Base-by-base conservation (phyloP, 2,797 vertebrate genomes). In the Malacoraja senta region DNA sequence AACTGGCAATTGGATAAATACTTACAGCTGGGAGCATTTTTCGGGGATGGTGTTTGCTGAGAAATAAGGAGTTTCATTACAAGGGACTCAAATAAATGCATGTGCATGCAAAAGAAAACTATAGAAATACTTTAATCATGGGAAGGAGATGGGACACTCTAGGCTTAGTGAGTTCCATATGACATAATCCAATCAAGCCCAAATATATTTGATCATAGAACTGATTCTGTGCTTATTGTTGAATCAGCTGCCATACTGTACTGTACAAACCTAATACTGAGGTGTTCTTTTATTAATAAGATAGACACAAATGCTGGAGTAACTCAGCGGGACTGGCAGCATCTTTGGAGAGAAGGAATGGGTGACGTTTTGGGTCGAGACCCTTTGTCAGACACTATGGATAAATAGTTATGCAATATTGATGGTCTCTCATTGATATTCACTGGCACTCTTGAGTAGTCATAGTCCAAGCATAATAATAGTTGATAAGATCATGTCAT, bases 11-110 rank as follows among this genome's bases (percentile, higher is more conserved):
- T 96, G 95, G 95, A 95, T 96, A 96, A 96, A 96, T 94, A 94
- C 94, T 96, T 96, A 97, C 96, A 96, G 94, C 95, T 96, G 96
- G 95, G 94, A 95, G 71, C 94, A 94, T 94, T 96, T 97, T 95
- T 93, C 94, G 95, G 95, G 95, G 96, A 95, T 94, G 94, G 95
- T 95, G 94, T 94, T 94, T 95, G 95, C 95, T 94, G 95, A 96
- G 93, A 94, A 94, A 93, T n/a, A 86, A 74, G 12, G 17, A 71
- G 68, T 74, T 74, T 74, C 21, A 26, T 74, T 91, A 44, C 26
- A 74, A 15, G 53, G 68, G 71, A 74, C 38, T 38, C 68, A 53
- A 91, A 74, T 91, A 91, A 44, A 44, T 44, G 38, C 21, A 26
- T 58, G 76, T 78, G 80, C 44, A 83, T 21, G 24, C 10, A 38